phyloP scores from a whole-genome alignment of 2,113 vertebrate species.

The Oriolus oriolus region DNA sequence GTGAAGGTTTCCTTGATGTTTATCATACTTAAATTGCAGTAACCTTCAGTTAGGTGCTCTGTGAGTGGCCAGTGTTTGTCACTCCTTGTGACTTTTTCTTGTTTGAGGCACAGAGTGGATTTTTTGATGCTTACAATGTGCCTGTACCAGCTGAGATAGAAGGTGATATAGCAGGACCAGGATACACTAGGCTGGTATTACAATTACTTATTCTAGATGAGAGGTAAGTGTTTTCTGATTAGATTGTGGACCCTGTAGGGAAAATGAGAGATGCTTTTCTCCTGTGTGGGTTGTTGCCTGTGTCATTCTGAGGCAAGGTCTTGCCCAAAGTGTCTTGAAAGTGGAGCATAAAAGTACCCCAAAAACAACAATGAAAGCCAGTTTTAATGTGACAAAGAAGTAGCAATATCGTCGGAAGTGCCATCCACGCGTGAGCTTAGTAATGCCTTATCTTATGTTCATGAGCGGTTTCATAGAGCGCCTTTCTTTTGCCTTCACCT shows the following conservation, averaged over 20 bases:
- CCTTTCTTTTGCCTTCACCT: neutral
- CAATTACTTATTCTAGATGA: neutral
- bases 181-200: neutral
- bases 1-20: neutral
- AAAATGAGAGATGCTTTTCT: neutral
- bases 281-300: neutral
- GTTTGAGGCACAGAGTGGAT: neutral
- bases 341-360: neutral
- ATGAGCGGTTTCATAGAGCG: neutral
- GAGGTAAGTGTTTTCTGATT: neutral
- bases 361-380: neutral
- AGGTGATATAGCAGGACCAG: neutral
- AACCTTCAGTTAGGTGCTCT: neutral
- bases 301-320: neutral
- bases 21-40: neutral
- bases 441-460: neutral
- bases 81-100: neutral
- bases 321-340: neutral
- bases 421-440: neutral
- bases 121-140: neutral
- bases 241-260: neutral
- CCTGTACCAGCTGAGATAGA: neutral
- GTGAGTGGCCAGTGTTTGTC: neutral
- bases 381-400: neutral
- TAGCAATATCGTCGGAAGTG: neutral